phyloP scores from a whole-genome alignment of 2,888 invertebrate species.

The Melanostoma scalare region DNA sequence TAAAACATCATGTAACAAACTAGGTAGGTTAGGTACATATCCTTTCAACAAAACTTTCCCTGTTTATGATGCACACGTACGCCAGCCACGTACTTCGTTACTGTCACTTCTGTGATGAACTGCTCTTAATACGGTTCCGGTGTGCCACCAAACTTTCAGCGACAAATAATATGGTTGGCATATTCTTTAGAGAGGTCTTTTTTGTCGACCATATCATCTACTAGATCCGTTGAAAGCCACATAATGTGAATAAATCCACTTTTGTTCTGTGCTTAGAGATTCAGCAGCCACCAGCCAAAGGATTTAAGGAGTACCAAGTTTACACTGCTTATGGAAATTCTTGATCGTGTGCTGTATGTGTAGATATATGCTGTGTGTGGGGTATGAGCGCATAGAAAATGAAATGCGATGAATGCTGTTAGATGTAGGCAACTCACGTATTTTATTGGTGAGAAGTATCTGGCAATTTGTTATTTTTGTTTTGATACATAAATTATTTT shows the following conservation, averaged over 20 bases:
- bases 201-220: constrained; percentile 13
- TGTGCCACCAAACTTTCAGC: constrained; percentile 49
- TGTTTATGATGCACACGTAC: constrained; percentile 30
- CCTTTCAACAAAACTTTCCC: constrained; percentile 15
- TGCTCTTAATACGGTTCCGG: constrained; percentile 45
- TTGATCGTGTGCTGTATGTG: constrained; percentile 27
- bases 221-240: constrained; percentile 50
- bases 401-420: constrained; percentile 29
- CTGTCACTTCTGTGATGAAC: constrained; percentile 54
- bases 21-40: background rate
- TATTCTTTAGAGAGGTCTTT: constrained; percentile 35
- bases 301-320: constrained; percentile 34
- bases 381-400: constrained; percentile 39
- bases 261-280: constrained; percentile 34
- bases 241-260: constrained; percentile 55
- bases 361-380: constrained; percentile 14
- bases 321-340: constrained; percentile 6
- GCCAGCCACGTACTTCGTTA: constrained; percentile 50
- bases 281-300: constrained; percentile 11
- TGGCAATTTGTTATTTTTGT: constrained; percentile 51
- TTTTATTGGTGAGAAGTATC: constrained; percentile 53
- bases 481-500: constrained; percentile 45
- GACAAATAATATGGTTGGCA: constrained; percentile 40
- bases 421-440: constrained; percentile 49
- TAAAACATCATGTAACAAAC: constrained; percentile 13